A percentile compares a stretch with the other conserved stretches of the same genome.
Evolutionary conservation across 1,140 invertebrate genomes (phyloP).

Genomic region (Contarinia nasturtii): DNA sequence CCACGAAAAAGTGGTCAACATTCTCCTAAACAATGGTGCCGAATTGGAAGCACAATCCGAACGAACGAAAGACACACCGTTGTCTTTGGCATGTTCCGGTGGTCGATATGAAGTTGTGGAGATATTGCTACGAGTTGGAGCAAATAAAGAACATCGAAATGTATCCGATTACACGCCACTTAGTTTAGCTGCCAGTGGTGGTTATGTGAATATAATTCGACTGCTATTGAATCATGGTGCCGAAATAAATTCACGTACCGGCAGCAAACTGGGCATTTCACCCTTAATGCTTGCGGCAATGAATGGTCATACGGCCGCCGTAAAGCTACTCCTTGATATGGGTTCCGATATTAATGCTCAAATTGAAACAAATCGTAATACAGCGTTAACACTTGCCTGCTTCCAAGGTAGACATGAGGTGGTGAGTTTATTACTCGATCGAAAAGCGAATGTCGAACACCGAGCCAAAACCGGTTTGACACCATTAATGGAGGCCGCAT

Average conservation of each 20-base stretch:
- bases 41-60: conserved; percentile 98
- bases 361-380: conserved; percentile 99
- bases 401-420: conserved; percentile 99
- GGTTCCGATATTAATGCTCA: conserved; percentile 99
- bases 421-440: conserved; percentile 83
- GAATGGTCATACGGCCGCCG: conserved; percentile 94
- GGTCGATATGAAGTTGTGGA: conserved; percentile 95
- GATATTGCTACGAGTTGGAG: conserved; percentile 65
- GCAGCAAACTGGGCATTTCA: conserved; percentile 93
- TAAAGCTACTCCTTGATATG: conserved; percentile 83
- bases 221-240: conserved; percentile 77
- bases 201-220: conserved; percentile 97
- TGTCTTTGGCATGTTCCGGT: conserved; percentile 93
- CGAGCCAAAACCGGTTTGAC: conserved; percentile 97
- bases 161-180: conserved; percentile 98
- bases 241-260: conserved; percentile 96
- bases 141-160: conserved; percentile 98
- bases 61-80: conserved; percentile 93
- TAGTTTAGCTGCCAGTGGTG: conserved; percentile 91
- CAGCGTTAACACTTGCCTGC: conserved; percentile 93
- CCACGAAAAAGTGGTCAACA: conserved; percentile 87
- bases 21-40: conserved; percentile 77
- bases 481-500: conserved; percentile 97
- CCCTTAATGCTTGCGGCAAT: conserved; percentile 98
- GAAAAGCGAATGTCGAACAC: conserved; percentile 97